phyloP scores from a whole-genome alignment of 2,113 vertebrate genomes.

The Raja brachyura region DNA sequence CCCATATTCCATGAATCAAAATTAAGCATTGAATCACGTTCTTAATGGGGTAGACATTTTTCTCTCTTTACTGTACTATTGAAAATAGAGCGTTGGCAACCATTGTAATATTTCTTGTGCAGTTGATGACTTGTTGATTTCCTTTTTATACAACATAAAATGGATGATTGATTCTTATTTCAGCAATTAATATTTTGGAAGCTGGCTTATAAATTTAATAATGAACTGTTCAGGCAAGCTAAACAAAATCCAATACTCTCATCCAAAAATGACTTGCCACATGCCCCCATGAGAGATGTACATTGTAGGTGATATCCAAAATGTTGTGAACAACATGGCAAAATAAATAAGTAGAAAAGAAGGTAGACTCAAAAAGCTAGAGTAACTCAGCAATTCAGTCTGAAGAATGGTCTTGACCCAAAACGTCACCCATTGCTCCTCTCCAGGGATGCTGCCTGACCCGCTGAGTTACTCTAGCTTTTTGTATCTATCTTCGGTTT shows the following conservation, averaged over 20 bases:
- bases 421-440: no score
- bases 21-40: no score
- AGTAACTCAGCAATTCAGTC: no score
- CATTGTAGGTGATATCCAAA: background rate
- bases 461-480: no score
- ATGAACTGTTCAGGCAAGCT: background rate
- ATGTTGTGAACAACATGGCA: background rate
- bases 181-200: background rate
- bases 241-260: background rate
- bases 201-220: background rate
- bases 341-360: background rate
- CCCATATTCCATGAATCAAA: no score
- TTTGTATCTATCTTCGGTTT: no score
- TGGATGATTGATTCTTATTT: background rate
- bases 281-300: background rate
- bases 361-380: no score
- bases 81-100: background rate
- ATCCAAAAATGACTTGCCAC: background rate
- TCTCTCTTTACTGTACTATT: background rate
- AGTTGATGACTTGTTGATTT: background rate
- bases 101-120: background rate
- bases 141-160: background rate
- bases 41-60: background rate
- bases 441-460: no score
- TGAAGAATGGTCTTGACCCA: no score